Conservation (phyloP, 2,797 vertebrate genomes). For the Taenioides sp. region DNA sequence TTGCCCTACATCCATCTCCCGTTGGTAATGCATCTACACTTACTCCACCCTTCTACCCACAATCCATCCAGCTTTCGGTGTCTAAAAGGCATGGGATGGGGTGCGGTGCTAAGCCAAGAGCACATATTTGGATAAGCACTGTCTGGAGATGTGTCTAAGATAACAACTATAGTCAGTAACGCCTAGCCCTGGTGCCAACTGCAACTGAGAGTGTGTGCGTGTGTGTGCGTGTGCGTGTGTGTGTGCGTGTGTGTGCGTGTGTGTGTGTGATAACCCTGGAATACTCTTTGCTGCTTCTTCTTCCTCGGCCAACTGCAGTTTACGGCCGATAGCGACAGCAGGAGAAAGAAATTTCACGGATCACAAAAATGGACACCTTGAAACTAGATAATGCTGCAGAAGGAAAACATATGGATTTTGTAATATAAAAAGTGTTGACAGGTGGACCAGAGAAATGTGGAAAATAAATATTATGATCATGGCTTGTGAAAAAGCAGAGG, state of each 20-base stretch:
- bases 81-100: conserved; percentile 64
- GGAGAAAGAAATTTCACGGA: conserved; percentile 57
- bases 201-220: conserved; percentile 35
- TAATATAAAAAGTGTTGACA: conserved; percentile 45
- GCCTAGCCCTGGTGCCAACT: conserved; percentile 52
- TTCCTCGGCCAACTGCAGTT: conserved; percentile 49
- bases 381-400: conserved; percentile 52
- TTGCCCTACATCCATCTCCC: conserved; percentile 48
- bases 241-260: conserved; percentile 36
- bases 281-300: conserved; percentile 47
- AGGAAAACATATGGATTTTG: conserved; percentile 41
- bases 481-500: conserved; percentile 33
- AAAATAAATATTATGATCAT: conserved; percentile 40
- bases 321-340: conserved; percentile 58
- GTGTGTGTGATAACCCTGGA: conserved; percentile 58
- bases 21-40: conserved; percentile 49
- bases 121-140: conserved; percentile 73
- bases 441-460: conserved; percentile 22
- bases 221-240: conserved; percentile 34
- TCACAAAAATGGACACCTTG: conserved; percentile 60
- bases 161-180: conserved; percentile 65
- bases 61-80: conserved; percentile 63
- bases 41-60: conserved; percentile 24
- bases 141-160: conserved; percentile 75
- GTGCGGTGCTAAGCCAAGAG: conserved; percentile 63